Conservation (phyloP, 2,888 invertebrate genomes). For the Cheilosia impressa region DNA sequence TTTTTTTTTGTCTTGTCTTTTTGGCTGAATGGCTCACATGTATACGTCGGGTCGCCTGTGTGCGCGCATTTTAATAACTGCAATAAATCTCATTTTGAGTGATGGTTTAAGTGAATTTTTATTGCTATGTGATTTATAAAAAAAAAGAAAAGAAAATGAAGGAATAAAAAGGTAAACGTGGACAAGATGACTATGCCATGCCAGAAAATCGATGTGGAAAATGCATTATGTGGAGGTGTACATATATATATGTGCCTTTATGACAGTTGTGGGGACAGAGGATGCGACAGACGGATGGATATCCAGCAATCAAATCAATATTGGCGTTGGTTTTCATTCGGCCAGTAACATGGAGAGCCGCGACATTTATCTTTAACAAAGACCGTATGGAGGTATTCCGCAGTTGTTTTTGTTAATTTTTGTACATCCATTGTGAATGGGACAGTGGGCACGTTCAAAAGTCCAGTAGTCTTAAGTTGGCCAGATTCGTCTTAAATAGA, state of each 20-base stretch:
- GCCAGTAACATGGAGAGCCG: conserved; percentile 8
- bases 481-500: no score
- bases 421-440: not conserved
- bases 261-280: conserved; percentile 51
- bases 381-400: not conserved
- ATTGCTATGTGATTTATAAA: conserved; percentile 77
- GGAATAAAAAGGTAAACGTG: conserved; percentile 66
- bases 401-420: not conserved
- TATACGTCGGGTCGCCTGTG: conserved; percentile 51
- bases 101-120: conserved; percentile 80
- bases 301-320: conserved; percentile 61
- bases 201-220: conserved; percentile 51
- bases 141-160: conserved; percentile 67
- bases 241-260: conserved; percentile 38
- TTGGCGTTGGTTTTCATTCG: conserved; percentile 52
- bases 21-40: conserved; percentile 53
- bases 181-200: conserved; percentile 53
- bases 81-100: conserved; percentile 82
- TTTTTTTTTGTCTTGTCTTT: conserved; percentile 33
- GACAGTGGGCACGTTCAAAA: no score
- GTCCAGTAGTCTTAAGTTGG: no score
- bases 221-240: conserved; percentile 48
- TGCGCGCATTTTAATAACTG: conserved; percentile 78
- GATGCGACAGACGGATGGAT: conserved; percentile 38
- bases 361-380: not conserved